These are phyloP conservation scores for Coccyzus lansbergi DNA, from an alignment of 2,797 vertebrate species.

Conservation along the genomic window DNA sequence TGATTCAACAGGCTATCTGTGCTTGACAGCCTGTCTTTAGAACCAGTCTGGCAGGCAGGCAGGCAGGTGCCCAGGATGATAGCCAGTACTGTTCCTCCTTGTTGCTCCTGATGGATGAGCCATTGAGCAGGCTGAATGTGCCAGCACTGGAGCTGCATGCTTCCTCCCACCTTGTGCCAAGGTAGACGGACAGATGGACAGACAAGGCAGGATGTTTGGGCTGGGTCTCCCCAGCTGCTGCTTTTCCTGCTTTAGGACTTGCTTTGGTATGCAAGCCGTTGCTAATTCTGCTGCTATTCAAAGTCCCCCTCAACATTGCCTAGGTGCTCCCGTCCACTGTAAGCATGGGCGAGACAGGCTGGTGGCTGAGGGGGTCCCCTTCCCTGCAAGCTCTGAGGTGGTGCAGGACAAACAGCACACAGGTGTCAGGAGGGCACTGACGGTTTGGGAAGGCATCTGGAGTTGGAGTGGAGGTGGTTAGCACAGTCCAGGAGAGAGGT, in stretches of 20 bases:
- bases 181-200: accelerated
- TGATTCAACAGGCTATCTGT: neutral
- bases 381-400: neutral
- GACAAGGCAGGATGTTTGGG: neutral
- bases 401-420: neutral
- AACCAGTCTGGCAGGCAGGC: neutral
- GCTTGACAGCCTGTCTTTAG: conserved; percentile 9
- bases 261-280: neutral
- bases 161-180: neutral
- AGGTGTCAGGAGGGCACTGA: neutral
- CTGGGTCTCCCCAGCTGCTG: neutral
- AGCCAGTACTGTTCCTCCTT: neutral
- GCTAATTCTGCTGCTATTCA: conserved; percentile 16
- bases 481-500: neutral
- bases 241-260: conserved; percentile 28
- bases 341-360: accelerated
- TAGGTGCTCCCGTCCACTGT: neutral
- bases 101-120: neutral
- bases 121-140: neutral
- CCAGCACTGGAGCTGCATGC: neutral
- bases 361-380: neutral
- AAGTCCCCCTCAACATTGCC: neutral
- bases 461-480: neutral
- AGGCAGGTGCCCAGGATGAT: neutral
- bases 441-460: neutral